These are phyloP conservation scores for Halictus quadricinctus DNA, from an alignment of 2,888 invertebrate genomes.

Conservation along the genomic window DNA sequence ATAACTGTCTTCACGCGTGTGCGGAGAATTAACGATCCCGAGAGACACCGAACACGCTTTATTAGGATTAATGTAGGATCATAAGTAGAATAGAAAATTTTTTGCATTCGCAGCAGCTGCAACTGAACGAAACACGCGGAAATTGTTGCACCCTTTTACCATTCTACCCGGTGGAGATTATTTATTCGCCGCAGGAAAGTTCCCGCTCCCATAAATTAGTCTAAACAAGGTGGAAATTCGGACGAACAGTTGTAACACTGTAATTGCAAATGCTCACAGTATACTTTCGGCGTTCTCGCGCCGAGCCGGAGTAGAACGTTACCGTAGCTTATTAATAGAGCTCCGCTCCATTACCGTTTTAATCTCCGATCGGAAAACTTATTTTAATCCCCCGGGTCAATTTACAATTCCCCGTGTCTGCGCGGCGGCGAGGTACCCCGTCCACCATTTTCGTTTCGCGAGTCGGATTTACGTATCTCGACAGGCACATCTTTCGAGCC, in stretches of 20 bases:
- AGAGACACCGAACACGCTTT: neutral
- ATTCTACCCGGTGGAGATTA: neutral
- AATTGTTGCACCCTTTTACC: neutral
- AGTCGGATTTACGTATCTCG: constrained; percentile 25
- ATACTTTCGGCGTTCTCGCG: neutral
- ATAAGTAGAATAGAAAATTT: neutral
- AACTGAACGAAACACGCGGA: neutral
- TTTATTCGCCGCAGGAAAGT: neutral
- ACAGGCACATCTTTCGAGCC: constrained; percentile 28
- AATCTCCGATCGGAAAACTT: constrained; percentile 7
- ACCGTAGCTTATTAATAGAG: neutral
- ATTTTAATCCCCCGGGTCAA: constrained; percentile 6
- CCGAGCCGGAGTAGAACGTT: neutral
- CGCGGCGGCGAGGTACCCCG: neutral
- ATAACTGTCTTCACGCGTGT: neutral
- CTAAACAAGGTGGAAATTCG: neutral
- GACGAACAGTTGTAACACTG: neutral
- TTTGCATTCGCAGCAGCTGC: neutral
- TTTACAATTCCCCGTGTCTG: constrained; percentile 13
- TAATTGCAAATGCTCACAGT: neutral
- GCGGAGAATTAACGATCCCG: neutral
- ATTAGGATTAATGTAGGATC: neutral
- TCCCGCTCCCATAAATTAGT: neutral
- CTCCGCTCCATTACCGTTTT: constrained; percentile 2
- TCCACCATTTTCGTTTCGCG: constrained; percentile 15